Evolutionary conservation across 2,113 vertebrate species (phyloP), one percentile per base, ranked within the genome.

Genomic region (Mus spicilegus): DNA sequence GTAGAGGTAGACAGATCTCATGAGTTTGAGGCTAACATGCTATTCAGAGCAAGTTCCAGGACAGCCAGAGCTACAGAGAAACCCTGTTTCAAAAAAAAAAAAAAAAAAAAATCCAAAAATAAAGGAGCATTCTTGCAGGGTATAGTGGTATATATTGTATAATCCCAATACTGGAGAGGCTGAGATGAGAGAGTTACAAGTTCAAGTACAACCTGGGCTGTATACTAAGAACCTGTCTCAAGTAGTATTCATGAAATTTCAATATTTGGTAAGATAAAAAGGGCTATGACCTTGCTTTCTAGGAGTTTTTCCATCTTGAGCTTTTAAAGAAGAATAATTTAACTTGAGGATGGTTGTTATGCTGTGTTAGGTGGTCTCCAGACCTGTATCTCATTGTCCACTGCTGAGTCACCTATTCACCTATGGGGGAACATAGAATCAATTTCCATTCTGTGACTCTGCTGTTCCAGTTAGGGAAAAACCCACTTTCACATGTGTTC

Each of bases 321-420:
- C 84, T 96, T 95, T 5, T 46, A 56, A 92, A 95, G 56, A n/a
- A 77, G 1, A 20, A 11, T 88, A 36, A 49, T 54, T 81, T 86
- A 90, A 76, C 3, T 10, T 63, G 63, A 94, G 61, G 70, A 76
- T 88, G 0, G 1, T 77, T 65, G 81, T n/a, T 91, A 19, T 86
- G 33, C 69, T 97, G 24, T 39, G 69, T 86, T 94, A 91, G 70
- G 8, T 85, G 88, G 17, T 13, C 93, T 92, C 33, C 87, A 33
- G 7, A n/a, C 76, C 2, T 30, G 5, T 36, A 2, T 86, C 65
- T 87, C 30, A 28, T 61, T 51, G 12, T 81, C 69, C 96, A 61
- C 77, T 96, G 0, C 63, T 54, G 49, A 94, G 54, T 49, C 49
- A 42, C 63, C 36, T 72, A 5, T 11, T 87, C 33, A 36, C 67